Base-by-base conservation (phyloP, 2,113 vertebrate species). In the Ornithorhynchus anatinus region DNA sequence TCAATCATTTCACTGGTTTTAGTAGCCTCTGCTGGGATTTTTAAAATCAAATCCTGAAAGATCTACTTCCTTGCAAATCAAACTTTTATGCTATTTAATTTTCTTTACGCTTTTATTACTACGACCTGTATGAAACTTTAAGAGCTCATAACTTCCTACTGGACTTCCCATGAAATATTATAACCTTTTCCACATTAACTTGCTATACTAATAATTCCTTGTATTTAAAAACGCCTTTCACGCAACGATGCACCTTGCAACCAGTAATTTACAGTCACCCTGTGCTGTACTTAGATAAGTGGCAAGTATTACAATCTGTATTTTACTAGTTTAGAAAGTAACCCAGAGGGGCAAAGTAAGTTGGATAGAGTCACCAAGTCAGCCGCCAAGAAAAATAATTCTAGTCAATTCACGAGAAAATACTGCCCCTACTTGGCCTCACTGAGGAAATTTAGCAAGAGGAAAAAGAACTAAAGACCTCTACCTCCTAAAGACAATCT, bases 341-440 rank as follows among this genome's bases (percentile, higher is more conserved):
- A 68, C 83, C 66, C 66, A 79, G 22, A 81, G 78, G 80, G 79
- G 76, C 43, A 88, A 53, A 84, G 52, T 77, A 84, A 85, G 69
- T 85, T 81, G 80, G 83, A 85, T 81, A 84, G 75, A 84, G 81
- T 81, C 78, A 85, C 68, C 72, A 75, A 85, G 44, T 19, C 63
- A 71, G 42, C 72, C 32, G 86, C 86, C 83, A 88, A 85, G 81
- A 85, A 82, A 76, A 87, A 87, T 80, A 87, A 81, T 81, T 81
- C 68, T 58, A 75, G 70, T 77, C 57, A 69, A 54, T 64, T 75
- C 75, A 80, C 84, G 83, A 85, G 83, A 85, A 88, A 84, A 80
- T 68, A 75, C 81, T 84, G 78, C 72, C 83, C 70, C 78, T 80
- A 81, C 63, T 72, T 80, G 69, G 80, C 75, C 81, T 69, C 85